Base-by-base conservation (phyloP, 2,113 vertebrate species). In the Eurypyga helias region DNA sequence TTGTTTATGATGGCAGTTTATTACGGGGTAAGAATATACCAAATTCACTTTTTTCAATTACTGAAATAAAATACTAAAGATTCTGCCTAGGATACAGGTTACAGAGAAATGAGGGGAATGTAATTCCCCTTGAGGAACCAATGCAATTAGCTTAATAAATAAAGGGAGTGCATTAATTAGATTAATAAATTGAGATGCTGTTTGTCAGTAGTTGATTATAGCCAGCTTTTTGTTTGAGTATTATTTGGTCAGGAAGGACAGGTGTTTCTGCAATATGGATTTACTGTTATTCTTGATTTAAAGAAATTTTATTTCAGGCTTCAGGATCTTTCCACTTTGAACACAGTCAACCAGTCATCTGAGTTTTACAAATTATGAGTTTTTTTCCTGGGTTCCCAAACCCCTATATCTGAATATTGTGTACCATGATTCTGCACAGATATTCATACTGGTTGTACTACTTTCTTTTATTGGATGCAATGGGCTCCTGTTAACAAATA, bases 111-210 rank as follows among this genome's bases (percentile, higher is more conserved):
- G 21, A 7, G 21, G 11, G 29, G 33, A 83, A 90, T 75, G 19
- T 83, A 95, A 89, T 93, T 96, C 93, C 95, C 84, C 77, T 75
- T 71, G 90, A 91, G 93, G 85, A 95, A 91, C 14, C 76, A 66
- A 69, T 87, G 66, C 89, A 93, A 94, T 98, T 96, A 94, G 76
- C 87, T 95, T 95, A 91, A 97, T 97, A 98, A 97, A 97, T 97
- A 97, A 91, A 94, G 65, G 36, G 72, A 88, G 52, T 78, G 60
- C 91, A 92, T 95, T 85, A 97, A 96, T 97, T 97, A 93, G 87
- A 81, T 97, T 95, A 97, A 96, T 97, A 97, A 96, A 97, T 96
- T 91, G 55, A 49, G 46, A 38, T 2, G 5, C 62, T 79, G 15
- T 93, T 97, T 83, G 64, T 64, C 85, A 94, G 60, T 49, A 28